Conservation (phyloP, 37 sponge, comb jelly and placozoan genomes). For the Hormiphora californensis region DNA sequence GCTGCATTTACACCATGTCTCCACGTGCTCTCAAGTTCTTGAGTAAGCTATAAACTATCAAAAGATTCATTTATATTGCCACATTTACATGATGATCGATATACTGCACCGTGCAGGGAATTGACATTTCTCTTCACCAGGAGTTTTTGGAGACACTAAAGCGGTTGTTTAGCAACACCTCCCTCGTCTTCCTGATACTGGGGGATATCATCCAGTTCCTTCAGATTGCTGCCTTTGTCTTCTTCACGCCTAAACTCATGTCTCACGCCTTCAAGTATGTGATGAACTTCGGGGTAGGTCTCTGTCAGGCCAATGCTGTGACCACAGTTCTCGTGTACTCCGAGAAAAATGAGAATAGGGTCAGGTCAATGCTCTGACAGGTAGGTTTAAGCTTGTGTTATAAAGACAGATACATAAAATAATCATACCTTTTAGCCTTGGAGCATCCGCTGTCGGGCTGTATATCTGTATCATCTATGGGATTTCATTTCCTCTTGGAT, state of each 20-base stretch:
- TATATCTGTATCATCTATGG: constrained; percentile 20
- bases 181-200: background rate
- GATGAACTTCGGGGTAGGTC: no score
- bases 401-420: no score
- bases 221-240: background rate
- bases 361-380: no score
- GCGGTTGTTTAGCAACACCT: background rate
- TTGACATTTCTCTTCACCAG: background rate
- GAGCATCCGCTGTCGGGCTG: background rate
- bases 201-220: constrained; percentile 21
- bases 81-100: background rate
- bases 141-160: background rate
- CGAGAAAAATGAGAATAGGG: no score
- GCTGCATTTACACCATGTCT: no score
- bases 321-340: no score
- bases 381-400: no score
- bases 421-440: no score
- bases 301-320: no score
- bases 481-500: background rate
- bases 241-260: constrained; percentile 16
- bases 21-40: no score
- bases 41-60: no score
- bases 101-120: background rate
- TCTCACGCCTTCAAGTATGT: constrained; percentile 19
- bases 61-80: no score